Base-by-base conservation (phyloP, 2,888 invertebrate species). In the Brachylomia viminalis region DNA sequence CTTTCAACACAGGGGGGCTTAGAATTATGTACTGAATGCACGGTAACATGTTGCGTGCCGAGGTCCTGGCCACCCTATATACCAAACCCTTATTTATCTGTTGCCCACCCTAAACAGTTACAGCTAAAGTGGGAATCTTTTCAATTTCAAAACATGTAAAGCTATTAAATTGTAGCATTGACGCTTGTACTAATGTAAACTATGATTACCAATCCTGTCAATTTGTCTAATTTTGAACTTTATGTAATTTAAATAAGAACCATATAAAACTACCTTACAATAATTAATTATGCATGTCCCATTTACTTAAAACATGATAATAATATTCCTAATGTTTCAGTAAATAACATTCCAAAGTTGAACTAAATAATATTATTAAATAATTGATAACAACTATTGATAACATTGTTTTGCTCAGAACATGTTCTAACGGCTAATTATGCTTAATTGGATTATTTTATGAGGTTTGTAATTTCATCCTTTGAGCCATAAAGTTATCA, bases 261-360 rank as follows among this genome's bases (percentile, higher is more conserved):
- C 58, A 66, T 30, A 27, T 42, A 72, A 38, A 47, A 58, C n/a
- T 33, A 13, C 4, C 10, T 13, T 23, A 3, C n/a, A n/a, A 13
- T 49, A 49, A 64, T 38, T 61, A 79, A 54, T 62, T 42, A 67
- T 0, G 30, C 38, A 81, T 69, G 49, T 27, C 56, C 69, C 70
- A 84, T 75, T 84, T 69, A 38, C 17, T 27, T 65, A 52, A 56
- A 33, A 69, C 64, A 59, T 68, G 84, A 80, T 84, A 80, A 74
- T 33, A 13, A 58, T 6, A 45, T 56, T 56, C 7, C 38, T 47
- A 67, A 67, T 62, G 82, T 59, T 70, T 47, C 38, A 27, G 27
- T 70, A 30, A 81, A 71, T 84, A 80, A 54, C 64, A 65, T 59
- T 67, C 15, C n/a, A 62, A 47, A 15, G 20, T 17, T 59, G 47